These are phyloP conservation scores for Cylas formicarius DNA, from an alignment of 1,140 invertebrate genomes.

Conservation along the genomic window DNA sequence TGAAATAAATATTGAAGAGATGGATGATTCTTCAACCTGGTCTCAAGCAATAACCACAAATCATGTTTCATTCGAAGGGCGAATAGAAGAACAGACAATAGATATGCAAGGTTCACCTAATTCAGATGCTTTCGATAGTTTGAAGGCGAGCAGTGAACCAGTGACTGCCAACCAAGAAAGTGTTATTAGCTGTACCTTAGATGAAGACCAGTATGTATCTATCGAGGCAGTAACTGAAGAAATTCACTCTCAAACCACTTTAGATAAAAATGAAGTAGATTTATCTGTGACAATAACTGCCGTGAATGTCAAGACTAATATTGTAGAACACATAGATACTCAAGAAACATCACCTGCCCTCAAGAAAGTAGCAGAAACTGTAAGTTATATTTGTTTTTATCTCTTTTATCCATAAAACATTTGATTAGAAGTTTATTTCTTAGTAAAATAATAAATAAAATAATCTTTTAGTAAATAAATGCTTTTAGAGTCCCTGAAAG, in stretches of 20 bases:
- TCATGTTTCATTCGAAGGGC: too few relatives aligned
- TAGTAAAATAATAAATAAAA: too few relatives aligned
- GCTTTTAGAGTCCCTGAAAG: background rate
- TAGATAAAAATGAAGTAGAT: slow-evolving; percentile 15
- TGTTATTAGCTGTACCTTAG: slow-evolving; percentile 24
- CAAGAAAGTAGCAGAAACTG: too few relatives aligned
- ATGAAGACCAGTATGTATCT: slow-evolving; percentile 25
- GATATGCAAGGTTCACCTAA: too few relatives aligned
- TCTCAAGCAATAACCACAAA: slow-evolving; percentile 18
- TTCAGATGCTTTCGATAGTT: slow-evolving; percentile 5
- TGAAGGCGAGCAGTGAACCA: slow-evolving; percentile 10
- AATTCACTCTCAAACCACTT: background rate
- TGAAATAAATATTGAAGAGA: slow-evolving; percentile 62
- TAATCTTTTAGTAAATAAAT: background rate
- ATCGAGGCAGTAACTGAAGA: slow-evolving; percentile 24
- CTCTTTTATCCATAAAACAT: too few relatives aligned
- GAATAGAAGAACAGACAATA: too few relatives aligned
- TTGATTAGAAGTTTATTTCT: too few relatives aligned
- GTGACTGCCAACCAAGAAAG: slow-evolving; percentile 21
- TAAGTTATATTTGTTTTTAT: too few relatives aligned
- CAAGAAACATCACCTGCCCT: slow-evolving; percentile 1
- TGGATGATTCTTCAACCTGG: slow-evolving; percentile 56
- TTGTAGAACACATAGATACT: slow-evolving; percentile 12
- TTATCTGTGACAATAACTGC: slow-evolving; percentile 33
- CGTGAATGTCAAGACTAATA: slow-evolving; percentile 28